Percentiles rank a stretch among this genome's conserved stretches.
Evolutionary conservation across 1,140 invertebrate species (phyloP).

Genomic region (Pomacea maculata): DNA sequence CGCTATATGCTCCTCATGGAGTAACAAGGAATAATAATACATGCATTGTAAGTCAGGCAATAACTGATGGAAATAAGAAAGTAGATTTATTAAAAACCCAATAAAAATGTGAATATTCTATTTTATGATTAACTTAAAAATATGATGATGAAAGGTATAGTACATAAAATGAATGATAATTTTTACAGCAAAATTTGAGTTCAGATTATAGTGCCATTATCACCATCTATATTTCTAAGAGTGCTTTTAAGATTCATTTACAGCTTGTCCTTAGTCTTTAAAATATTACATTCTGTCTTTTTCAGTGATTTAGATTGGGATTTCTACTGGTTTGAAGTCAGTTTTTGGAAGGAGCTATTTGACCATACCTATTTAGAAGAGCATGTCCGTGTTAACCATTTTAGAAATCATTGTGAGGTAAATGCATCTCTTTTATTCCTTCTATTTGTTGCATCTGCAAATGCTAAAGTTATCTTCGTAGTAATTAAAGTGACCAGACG

Average conservation of each 20-base stretch:
- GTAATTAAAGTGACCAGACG: neutral
- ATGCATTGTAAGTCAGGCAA: neutral
- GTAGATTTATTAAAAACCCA: neutral
- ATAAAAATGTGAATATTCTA: neutral
- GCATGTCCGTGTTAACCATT: conserved; percentile 64
- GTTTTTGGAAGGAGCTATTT: conserved; percentile 65
- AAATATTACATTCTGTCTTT: neutral
- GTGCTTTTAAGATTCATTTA: neutral
- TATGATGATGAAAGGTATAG: neutral
- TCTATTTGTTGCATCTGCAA: neutral
- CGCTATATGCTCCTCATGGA: too few relatives aligned
- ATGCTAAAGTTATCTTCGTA: neutral
- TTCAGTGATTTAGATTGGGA: conserved; percentile 65
- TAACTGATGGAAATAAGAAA: neutral
- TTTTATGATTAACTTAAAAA: neutral
- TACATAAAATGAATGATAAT: neutral
- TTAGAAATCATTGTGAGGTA: conserved; percentile 67
- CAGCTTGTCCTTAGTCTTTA: neutral
- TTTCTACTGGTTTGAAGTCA: conserved; percentile 66
- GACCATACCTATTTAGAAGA: conserved; percentile 65
- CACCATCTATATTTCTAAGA: neutral
- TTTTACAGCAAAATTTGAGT: neutral
- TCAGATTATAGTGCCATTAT: neutral
- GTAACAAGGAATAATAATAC: too few relatives aligned
- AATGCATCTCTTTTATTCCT: neutral